Percentiles rank a stretch among this genome's conserved stretches.
Evolutionary conservation across 2,113 vertebrate species (phyloP).

Genomic region (Cryptotis parvus): DNA sequence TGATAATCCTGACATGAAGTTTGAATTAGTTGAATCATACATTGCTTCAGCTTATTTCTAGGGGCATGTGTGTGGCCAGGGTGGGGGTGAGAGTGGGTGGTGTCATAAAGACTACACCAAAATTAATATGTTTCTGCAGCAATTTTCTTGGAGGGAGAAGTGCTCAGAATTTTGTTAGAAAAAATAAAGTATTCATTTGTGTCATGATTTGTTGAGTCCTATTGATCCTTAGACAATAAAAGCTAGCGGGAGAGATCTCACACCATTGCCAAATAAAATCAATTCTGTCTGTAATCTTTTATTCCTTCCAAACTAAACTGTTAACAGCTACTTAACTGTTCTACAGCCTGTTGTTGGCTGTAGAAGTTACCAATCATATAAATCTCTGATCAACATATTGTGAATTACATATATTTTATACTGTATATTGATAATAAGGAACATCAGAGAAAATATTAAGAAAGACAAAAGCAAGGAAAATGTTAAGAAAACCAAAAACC

Average conservation of each 20-base stretch:
- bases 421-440: not conserved
- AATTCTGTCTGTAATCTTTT: not conserved
- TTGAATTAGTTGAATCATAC: not conserved
- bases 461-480: no score
- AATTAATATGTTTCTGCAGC: not conserved
- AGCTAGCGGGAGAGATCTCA: no score
- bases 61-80: no score
- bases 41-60: not conserved
- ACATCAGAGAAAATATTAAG: not conserved
- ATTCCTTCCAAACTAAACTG: not conserved
- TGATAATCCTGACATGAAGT: not conserved
- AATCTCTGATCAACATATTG: not conserved
- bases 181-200: conserved; percentile 12
- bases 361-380: not conserved
- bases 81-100: not conserved
- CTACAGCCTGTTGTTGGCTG: not conserved
- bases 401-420: no score
- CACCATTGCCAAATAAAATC: no score
- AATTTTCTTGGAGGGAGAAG: not conserved
- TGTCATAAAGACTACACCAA: not conserved
- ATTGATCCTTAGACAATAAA: not conserved
- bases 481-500: not conserved
- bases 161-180: not conserved
- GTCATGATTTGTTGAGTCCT: not conserved
- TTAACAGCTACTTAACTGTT: no score